Conservation (phyloP, 2,888 invertebrate species). For the Sylvicola cinctus region DNA sequence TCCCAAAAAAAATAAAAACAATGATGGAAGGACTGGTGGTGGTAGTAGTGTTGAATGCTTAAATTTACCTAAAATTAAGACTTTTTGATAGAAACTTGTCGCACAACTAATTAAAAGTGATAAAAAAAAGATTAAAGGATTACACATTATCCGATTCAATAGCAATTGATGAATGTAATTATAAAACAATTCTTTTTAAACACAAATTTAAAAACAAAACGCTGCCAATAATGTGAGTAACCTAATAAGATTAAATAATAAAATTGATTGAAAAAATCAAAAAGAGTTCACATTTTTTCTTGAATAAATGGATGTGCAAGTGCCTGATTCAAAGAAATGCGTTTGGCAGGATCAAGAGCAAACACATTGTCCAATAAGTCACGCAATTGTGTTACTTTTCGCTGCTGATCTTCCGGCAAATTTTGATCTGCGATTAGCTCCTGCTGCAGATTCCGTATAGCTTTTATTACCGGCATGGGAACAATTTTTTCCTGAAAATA, state of each 20-base stretch:
- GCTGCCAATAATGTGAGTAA: too few species aligned
- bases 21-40: too few species aligned
- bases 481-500: conserved; percentile 80
- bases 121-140: too few species aligned
- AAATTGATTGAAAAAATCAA: too few species aligned
- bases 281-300: conserved; percentile 63
- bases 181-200: too few species aligned
- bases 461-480: conserved; percentile 78
- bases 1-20: too few species aligned
- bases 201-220: background rate
- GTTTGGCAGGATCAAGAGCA: conserved; percentile 77
- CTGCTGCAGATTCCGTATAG: conserved; percentile 62
- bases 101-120: conserved; percentile 13
- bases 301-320: conserved; percentile 88
- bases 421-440: conserved; percentile 81
- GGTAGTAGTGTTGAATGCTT: too few species aligned
- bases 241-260: too few species aligned
- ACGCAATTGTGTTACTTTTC: conserved; percentile 79
- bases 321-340: conserved; percentile 86
- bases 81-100: too few species aligned
- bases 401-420: conserved; percentile 68
- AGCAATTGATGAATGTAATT: too few species aligned
- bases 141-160: too few species aligned
- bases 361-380: conserved; percentile 83
- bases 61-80: too few species aligned